These are phyloP conservation scores for Campoletis raptor DNA, from an alignment of 2,888 invertebrate genomes.

Conservation along the genomic window DNA sequence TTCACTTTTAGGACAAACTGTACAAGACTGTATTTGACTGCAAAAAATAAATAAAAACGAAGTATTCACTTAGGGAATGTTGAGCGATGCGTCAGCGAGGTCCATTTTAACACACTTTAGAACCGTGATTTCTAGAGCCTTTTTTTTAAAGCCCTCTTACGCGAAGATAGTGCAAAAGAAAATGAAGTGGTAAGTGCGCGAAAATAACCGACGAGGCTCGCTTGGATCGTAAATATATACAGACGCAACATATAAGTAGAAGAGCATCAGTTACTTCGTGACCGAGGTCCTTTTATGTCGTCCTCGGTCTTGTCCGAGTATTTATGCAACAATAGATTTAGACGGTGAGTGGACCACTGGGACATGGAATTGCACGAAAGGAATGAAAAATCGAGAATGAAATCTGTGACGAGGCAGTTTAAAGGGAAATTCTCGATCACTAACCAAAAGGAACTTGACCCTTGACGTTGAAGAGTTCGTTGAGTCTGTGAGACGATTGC, in stretches of 20 bases:
- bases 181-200: slow-evolving; percentile 26
- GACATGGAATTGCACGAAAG: slow-evolving; percentile 74
- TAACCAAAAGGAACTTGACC: slow-evolving; percentile 60
- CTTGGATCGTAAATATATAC: slow-evolving; percentile 29
- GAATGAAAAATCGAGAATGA: slow-evolving; percentile 77
- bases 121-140: not conserved
- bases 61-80: not conserved
- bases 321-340: slow-evolving; percentile 80
- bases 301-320: slow-evolving; percentile 68
- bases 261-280: slow-evolving; percentile 50
- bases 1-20: not conserved
- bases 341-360: slow-evolving; percentile 81
- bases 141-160: slow-evolving; percentile 32
- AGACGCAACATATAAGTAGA: not conserved
- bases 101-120: slow-evolving; percentile 31
- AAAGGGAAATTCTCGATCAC: not conserved
- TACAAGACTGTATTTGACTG: not conserved
- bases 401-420: slow-evolving; percentile 19
- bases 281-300: slow-evolving; percentile 78
- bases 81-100: slow-evolving; percentile 56
- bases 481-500: slow-evolving; percentile 41
- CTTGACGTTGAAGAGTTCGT: slow-evolving; percentile 45
- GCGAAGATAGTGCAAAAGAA: slow-evolving; percentile 40
- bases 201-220: slow-evolving; percentile 56
- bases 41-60: slow-evolving; percentile 18